Conservation (phyloP, 2,797 vertebrate genomes). For the Geotrypetes seraphini region DNA sequence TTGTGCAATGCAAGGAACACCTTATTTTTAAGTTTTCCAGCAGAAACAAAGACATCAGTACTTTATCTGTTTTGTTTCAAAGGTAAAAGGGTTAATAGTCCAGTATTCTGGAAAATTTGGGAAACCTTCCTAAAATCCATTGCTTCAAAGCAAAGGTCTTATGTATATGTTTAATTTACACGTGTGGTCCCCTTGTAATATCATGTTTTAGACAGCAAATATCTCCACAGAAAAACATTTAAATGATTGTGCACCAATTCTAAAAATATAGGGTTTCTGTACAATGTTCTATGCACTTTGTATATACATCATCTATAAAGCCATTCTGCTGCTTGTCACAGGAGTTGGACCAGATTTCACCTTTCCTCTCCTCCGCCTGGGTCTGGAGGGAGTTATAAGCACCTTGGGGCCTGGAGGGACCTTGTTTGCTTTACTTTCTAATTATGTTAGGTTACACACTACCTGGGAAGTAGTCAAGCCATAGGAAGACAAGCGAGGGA, state of each 20-base stretch:
- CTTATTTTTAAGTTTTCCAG: no score
- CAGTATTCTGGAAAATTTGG: no score
- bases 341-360: slow-evolving; percentile 19
- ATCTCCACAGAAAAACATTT: slow-evolving; percentile 8
- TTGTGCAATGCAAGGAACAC: no score
- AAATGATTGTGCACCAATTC: slow-evolving; percentile 15
- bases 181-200: neutral
- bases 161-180: no score
- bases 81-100: no score
- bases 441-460: slow-evolving; percentile 45
- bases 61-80: no score
- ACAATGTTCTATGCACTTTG: slow-evolving; percentile 32
- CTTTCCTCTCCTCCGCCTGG: slow-evolving; percentile 9
- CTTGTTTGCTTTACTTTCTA: slow-evolving; percentile 39
- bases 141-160: no score
- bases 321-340: slow-evolving; percentile 10
- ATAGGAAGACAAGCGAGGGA: no score
- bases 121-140: no score
- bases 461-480: no score
- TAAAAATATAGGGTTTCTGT: slow-evolving; percentile 37
- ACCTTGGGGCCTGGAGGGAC: slow-evolving; percentile 34
- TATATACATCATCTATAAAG: slow-evolving; percentile 33
- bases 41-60: no score
- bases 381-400: slow-evolving; percentile 28
- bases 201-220: slow-evolving; percentile 10